phyloP scores from a whole-genome alignment of 2,113 vertebrate species.

The Ailurus styani region DNA sequence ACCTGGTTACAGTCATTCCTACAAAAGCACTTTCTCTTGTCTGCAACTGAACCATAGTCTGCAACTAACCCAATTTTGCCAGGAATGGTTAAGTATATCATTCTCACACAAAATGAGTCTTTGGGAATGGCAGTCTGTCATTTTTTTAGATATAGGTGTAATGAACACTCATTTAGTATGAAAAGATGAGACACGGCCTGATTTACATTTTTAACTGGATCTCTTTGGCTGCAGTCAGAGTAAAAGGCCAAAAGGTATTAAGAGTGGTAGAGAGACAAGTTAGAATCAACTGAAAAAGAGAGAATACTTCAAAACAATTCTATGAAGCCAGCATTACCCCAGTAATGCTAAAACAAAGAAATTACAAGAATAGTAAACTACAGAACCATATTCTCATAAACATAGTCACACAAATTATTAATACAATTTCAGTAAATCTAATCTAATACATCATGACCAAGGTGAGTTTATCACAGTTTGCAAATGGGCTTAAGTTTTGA shows the following conservation, averaged over 20 bases:
- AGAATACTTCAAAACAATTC: background rate
- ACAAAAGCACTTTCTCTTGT: background rate
- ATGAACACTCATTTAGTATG: background rate
- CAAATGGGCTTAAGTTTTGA: background rate
- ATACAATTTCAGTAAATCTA: background rate
- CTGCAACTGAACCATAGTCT: background rate
- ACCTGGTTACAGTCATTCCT: background rate
- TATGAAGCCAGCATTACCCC: background rate
- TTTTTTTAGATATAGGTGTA: background rate
- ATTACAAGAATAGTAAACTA: background rate
- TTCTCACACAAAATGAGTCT: background rate
- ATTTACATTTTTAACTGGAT: background rate
- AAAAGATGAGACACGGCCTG: background rate
- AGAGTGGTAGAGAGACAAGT: background rate
- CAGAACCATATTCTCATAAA: background rate
- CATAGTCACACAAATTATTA: background rate
- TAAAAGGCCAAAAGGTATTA: background rate
- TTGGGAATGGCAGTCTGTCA: background rate
- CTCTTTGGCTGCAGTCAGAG: background rate
- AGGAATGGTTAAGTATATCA: background rate
- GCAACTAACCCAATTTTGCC: background rate
- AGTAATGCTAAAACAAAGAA: background rate
- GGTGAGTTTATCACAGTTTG: background rate
- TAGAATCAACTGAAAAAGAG: background rate
- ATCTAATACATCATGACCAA: background rate